phyloP scores from a whole-genome alignment of 2,113 vertebrate species.

The Melanostigma gelatinosum region DNA sequence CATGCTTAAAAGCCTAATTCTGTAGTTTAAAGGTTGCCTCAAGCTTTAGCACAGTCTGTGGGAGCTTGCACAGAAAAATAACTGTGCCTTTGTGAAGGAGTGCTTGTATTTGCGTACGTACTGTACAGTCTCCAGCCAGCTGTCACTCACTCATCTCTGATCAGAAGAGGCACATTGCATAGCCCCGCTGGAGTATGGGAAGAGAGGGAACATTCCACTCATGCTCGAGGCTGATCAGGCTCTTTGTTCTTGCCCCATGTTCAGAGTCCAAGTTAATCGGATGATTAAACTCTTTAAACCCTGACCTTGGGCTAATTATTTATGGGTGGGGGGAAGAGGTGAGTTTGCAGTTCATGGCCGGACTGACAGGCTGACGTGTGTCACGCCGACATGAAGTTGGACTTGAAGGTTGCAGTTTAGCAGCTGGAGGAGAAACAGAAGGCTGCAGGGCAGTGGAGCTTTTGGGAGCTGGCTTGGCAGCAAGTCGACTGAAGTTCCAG shows the following conservation, averaged over 20 bases:
- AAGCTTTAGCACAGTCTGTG: background rate
- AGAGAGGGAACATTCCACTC: constrained; percentile 58
- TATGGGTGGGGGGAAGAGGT: constrained; percentile 56
- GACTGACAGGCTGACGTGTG: constrained; percentile 35
- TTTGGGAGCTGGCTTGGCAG: constrained; percentile 37
- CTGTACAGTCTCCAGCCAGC: constrained; percentile 36
- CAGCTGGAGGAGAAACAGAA: constrained; percentile 13
- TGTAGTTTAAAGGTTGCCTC: constrained; percentile 22
- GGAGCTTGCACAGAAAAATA: constrained; percentile 8
- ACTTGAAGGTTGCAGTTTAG: constrained; percentile 22
- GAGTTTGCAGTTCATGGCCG: constrained; percentile 28
- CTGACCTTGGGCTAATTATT: constrained; percentile 68
- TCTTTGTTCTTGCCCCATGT: constrained; percentile 60
- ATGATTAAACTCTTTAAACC: constrained; percentile 67
- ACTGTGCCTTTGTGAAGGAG: constrained; percentile 41
- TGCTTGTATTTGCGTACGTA: constrained; percentile 12
- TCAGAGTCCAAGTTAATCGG: constrained; percentile 61
- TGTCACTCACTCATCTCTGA: constrained; percentile 45
- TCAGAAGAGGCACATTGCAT: constrained; percentile 28
- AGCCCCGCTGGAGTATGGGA: constrained; percentile 45
- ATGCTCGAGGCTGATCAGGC: constrained; percentile 49
- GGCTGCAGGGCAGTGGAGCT: constrained; percentile 19
- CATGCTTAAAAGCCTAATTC: constrained; percentile 49
- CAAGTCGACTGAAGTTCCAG: constrained; percentile 46
- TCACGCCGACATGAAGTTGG: background rate